Conservation (phyloP, 2,113 vertebrate species). For the Gymnocephalus cernua region DNA sequence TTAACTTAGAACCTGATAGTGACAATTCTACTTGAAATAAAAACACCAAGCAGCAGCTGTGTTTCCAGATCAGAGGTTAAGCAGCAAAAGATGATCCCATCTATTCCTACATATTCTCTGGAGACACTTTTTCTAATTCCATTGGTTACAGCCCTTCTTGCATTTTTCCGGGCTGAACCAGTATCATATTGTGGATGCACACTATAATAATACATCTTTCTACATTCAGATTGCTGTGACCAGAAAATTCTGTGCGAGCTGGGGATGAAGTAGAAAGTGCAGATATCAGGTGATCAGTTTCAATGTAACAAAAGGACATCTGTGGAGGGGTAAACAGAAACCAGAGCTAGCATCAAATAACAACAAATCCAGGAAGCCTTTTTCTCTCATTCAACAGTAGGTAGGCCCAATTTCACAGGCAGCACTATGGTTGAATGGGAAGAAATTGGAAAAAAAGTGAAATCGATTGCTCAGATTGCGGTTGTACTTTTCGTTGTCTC, state of each 20-base stretch:
- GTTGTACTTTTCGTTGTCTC: constrained; percentile 90
- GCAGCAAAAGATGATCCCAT: constrained; percentile 26
- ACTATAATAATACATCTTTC: constrained; percentile 51
- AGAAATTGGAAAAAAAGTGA: constrained; percentile 90
- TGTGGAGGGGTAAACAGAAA: constrained; percentile 81
- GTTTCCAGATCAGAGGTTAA: constrained; percentile 5
- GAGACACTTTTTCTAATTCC: constrained; percentile 32
- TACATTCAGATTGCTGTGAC: constrained; percentile 68
- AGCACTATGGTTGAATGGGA: constrained; percentile 77
- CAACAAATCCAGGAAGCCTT: constrained; percentile 76
- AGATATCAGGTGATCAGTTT: constrained; percentile 78
- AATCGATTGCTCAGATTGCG: constrained; percentile 90
- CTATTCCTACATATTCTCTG: constrained; percentile 33
- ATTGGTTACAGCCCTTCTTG: constrained; percentile 30
- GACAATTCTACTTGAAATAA: constrained; percentile 2
- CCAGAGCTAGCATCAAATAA: constrained; percentile 82
- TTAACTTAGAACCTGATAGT: background rate
- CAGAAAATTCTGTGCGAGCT: constrained; percentile 43
- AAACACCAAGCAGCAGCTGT: constrained; percentile 7
- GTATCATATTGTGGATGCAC: constrained; percentile 46
- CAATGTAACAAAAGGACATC: constrained; percentile 74
- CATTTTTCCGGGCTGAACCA: constrained; percentile 23
- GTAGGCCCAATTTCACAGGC: constrained; percentile 92
- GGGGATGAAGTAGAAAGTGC: constrained; percentile 56
- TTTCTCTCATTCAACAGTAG: constrained; percentile 84